These are phyloP conservation scores for Chascanopsetta lugubris DNA, from an alignment of 2,113 vertebrate species.

Conservation along the genomic window DNA sequence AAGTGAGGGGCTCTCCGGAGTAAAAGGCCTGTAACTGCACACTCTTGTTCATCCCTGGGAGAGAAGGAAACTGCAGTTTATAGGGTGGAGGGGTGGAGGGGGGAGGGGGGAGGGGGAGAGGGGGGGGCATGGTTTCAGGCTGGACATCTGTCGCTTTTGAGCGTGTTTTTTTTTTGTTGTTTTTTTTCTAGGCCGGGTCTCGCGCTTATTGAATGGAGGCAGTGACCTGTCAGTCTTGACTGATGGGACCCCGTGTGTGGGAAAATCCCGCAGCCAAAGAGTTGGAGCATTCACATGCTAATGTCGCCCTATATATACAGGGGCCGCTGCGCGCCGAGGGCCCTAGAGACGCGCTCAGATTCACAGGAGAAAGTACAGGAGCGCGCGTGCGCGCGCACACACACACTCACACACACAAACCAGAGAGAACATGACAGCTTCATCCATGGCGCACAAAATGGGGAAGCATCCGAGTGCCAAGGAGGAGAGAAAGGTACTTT, in stretches of 20 bases:
- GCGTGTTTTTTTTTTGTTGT: conserved; percentile 23
- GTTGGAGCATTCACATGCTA: conserved; percentile 87
- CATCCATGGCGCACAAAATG: conserved; percentile 63
- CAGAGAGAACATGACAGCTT: conserved; percentile 83
- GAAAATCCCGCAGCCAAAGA: conserved; percentile 86
- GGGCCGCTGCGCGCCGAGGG: conserved; percentile 67
- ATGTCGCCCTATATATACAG: conserved; percentile 87
- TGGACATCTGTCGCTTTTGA: conserved; percentile 88
- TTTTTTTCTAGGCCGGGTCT: conserved; percentile 68
- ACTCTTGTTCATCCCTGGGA: conserved; percentile 82
- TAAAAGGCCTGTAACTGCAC: conserved; percentile 68
- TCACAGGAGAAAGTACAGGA: conserved; percentile 37
- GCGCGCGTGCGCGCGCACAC: too few species aligned
- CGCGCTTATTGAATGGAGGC: conserved; percentile 84
- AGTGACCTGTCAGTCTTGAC: conserved; percentile 91
- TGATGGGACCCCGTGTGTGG: conserved; percentile 88
- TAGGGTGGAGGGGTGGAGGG: conserved; percentile 25
- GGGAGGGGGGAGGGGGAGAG: conserved; percentile 8
- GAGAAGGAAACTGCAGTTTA: conserved; percentile 66
- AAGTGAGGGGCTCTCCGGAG: conserved; percentile 74
- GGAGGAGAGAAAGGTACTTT: conserved; percentile 89
- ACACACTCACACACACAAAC: too few species aligned
- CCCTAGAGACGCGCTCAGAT: conserved; percentile 72
- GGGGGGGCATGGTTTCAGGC: conserved; percentile 77
- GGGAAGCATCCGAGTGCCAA: conserved; percentile 82